Conservation (phyloP, 2,797 vertebrate species). For the Cottoperca gobio region DNA sequence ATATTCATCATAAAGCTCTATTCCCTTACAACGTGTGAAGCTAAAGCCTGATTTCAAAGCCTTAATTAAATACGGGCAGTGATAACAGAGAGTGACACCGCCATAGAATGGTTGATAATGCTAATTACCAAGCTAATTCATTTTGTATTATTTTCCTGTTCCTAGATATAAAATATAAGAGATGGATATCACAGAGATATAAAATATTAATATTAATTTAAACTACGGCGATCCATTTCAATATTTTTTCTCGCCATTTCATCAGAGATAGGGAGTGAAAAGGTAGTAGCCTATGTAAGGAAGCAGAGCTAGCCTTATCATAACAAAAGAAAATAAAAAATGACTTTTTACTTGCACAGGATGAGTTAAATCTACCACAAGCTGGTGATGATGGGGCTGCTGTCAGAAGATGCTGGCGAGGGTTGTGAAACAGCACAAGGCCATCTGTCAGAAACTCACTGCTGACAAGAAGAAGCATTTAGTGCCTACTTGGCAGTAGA, state of each 20-base stretch:
- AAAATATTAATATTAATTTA: background rate
- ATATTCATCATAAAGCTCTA: background rate
- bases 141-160: background rate
- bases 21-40: background rate
- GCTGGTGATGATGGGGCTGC: constrained; percentile 58
- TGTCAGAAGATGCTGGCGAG: constrained; percentile 70
- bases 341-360: constrained; percentile 33
- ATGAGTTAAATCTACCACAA: constrained; percentile 65
- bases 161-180: background rate
- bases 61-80: background rate
- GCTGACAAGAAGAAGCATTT: constrained; percentile 68
- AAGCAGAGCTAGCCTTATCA: constrained; percentile 2
- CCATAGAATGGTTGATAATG: background rate
- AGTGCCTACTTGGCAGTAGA: constrained; percentile 54
- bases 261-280: background rate
- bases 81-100: background rate
- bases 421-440: constrained; percentile 60
- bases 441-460: constrained; percentile 75
- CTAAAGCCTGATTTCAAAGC: background rate
- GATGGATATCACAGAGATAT: background rate
- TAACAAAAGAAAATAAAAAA: constrained; percentile 21
- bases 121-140: background rate
- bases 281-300: background rate
- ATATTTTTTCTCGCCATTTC: background rate
- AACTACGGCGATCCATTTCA: background rate